Conservation (phyloP, 2,888 invertebrate species). For the Alsophila aescularia region DNA sequence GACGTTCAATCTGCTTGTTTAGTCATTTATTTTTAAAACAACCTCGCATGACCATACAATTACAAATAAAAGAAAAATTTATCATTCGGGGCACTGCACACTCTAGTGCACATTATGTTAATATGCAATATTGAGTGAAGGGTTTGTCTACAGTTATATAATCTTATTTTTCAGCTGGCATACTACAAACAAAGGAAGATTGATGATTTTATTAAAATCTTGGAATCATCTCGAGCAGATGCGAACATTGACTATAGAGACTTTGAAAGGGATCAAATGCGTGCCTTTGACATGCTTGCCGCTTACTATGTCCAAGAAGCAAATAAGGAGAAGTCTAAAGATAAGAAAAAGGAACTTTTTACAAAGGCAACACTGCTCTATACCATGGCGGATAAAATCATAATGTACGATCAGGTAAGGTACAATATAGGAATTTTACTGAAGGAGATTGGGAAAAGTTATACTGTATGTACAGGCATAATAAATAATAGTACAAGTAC, state of each 20-base stretch:
- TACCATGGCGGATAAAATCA: slow-evolving; percentile 99
- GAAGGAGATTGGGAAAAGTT: too few relatives aligned
- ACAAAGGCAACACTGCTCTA: slow-evolving; percentile 98
- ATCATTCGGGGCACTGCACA: too few relatives aligned
- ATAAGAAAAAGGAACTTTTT: slow-evolving; percentile 96
- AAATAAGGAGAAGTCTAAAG: slow-evolving; percentile 97
- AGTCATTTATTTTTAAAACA: too few relatives aligned
- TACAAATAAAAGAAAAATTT: too few relatives aligned
- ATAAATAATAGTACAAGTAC: too few relatives aligned
- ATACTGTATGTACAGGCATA: too few relatives aligned
- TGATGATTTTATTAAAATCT: slow-evolving; percentile 96
- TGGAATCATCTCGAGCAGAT: slow-evolving; percentile 94
- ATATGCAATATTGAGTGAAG: too few relatives aligned
- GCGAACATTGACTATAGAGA: slow-evolving; percentile 94
- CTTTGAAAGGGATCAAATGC: slow-evolving; percentile 99
- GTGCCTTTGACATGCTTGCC: slow-evolving; percentile 98
- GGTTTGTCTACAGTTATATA: neutral
- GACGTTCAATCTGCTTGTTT: too few relatives aligned
- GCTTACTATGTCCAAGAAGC: slow-evolving; percentile 99
- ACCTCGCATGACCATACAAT: too few relatives aligned
- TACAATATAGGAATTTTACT: too few relatives aligned
- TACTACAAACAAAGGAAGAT: slow-evolving; percentile 98
- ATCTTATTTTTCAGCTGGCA: slow-evolving; percentile 88
- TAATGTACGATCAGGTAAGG: slow-evolving; percentile 98
- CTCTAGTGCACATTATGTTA: too few relatives aligned